Conservation (phyloP, 1,140 invertebrate species). For the Tetragnatha versicolor region DNA sequence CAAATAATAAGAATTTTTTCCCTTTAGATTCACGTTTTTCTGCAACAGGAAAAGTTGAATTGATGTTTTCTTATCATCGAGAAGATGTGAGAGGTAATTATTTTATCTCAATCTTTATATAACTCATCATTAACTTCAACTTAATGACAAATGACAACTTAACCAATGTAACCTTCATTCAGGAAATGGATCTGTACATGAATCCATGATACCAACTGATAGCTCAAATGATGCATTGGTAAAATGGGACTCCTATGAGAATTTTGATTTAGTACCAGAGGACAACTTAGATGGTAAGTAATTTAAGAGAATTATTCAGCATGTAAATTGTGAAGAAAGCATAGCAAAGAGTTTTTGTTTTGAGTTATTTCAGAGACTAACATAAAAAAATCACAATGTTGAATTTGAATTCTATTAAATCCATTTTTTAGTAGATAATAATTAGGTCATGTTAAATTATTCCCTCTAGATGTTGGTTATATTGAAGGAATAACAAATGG, state of each 20-base stretch:
- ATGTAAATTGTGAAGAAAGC: no score
- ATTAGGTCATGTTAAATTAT: neutral
- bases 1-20: conserved; percentile 15
- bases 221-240: conserved; percentile 76
- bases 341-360: no score
- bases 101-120: neutral
- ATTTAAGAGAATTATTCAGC: no score
- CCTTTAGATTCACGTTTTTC: conserved; percentile 65
- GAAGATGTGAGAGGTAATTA: conserved; percentile 43
- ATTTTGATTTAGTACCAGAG: conserved; percentile 68
- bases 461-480: conserved; percentile 39
- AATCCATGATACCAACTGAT: conserved; percentile 61
- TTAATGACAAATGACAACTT: neutral
- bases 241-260: conserved; percentile 83
- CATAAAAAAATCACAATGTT: no score
- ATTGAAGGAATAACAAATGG: conserved; percentile 25
- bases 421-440: neutral
- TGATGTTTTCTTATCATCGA: conserved; percentile 54
- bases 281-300: conserved; percentile 64
- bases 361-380: no score
- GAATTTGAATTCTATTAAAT: neutral
- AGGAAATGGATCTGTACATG: conserved; percentile 55
- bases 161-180: neutral
- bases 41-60: conserved; percentile 78
- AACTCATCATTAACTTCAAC: neutral